Evolutionary conservation across 2,797 vertebrate species (phyloP).

Genomic region (Lophotriccus pileatus): DNA sequence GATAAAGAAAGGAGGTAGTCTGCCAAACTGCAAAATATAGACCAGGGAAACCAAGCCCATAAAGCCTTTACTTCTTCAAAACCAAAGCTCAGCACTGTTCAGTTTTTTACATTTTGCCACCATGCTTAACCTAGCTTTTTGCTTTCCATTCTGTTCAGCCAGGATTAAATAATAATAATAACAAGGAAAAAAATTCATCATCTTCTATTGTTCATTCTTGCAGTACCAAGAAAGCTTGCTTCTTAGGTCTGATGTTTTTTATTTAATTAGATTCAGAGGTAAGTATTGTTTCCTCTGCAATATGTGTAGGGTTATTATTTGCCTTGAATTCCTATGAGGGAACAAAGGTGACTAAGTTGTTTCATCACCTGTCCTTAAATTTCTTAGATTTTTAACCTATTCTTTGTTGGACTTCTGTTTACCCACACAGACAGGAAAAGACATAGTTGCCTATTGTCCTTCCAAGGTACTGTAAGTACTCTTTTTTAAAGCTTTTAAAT

Average conservation of each 20-base stretch:
- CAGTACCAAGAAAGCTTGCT: background rate
- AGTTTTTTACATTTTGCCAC: background rate
- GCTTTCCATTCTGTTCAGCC: background rate
- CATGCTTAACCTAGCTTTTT: background rate
- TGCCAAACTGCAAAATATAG: background rate
- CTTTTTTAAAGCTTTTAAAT: background rate
- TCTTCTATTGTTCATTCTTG: background rate
- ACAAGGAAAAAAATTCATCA: background rate
- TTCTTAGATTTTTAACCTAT: background rate
- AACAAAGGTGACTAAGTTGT: background rate
- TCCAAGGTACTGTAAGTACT: background rate
- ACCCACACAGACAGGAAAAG: background rate
- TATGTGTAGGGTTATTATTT: background rate
- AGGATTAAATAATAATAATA: background rate
- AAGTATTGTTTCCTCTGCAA: background rate
- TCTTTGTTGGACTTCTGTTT: background rate
- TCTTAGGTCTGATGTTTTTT: background rate
- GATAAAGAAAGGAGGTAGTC: background rate
- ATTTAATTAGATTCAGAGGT: background rate
- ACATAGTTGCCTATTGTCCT: background rate
- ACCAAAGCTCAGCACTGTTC: background rate
- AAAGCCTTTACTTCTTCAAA: background rate
- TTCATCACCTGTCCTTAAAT: background rate
- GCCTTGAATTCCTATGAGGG: background rate
- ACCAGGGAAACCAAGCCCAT: background rate